Evolutionary conservation across 2,113 vertebrate species (phyloP).

Genomic region (Ovibos moschatus): DNA sequence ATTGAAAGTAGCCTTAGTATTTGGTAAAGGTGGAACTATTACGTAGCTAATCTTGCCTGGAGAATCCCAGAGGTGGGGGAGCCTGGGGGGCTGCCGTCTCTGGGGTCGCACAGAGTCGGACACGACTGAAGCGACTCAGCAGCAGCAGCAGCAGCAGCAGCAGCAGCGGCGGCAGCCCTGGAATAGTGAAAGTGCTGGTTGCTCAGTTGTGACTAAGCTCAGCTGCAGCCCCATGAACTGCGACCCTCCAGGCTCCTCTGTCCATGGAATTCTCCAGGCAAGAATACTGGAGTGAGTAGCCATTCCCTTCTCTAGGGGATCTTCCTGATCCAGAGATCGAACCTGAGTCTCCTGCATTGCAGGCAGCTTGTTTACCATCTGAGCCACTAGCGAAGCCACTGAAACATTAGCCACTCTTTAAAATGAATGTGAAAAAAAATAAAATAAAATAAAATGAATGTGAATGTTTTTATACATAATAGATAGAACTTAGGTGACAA

Average conservation of each 20-base stretch:
- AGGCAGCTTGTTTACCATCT: neutral
- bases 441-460: neutral
- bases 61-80: too few species aligned
- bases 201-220: neutral
- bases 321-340: neutral
- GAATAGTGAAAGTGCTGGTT: neutral
- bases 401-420: neutral
- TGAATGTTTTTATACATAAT: neutral
- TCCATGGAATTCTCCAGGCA: neutral
- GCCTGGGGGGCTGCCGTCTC: too few species aligned
- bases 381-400: neutral
- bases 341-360: rapidly evolving
- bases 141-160: too few species aligned
- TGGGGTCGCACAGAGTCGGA: too few species aligned
- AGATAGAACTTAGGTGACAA: neutral
- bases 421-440: neutral
- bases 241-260: neutral
- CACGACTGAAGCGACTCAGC: too few species aligned
- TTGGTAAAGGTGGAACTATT: neutral
- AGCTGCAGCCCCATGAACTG: neutral
- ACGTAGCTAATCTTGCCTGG: neutral
- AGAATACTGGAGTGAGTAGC: neutral
- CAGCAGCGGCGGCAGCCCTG: too few species aligned
- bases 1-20: neutral
- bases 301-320: neutral